These are phyloP conservation scores for Cephalophus harveyi DNA, from an alignment of 2,113 vertebrate species.

Conservation along the genomic window DNA sequence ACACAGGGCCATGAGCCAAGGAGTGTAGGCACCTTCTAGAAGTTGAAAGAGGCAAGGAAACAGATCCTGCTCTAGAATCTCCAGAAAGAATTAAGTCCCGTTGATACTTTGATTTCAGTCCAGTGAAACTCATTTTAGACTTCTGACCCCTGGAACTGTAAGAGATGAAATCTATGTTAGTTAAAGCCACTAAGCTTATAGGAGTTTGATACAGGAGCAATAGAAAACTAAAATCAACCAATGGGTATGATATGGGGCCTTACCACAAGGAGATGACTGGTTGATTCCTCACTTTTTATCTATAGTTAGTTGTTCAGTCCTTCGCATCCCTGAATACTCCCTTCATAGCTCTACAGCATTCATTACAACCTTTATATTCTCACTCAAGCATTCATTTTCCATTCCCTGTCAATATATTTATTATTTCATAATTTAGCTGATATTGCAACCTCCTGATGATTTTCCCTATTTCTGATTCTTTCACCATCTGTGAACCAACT, in stretches of 20 bases:
- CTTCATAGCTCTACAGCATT: neutral
- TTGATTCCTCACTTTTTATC: neutral
- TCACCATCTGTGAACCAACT: neutral
- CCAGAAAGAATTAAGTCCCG: neutral
- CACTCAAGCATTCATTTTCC: neutral
- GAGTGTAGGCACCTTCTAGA: neutral
- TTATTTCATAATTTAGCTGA: neutral
- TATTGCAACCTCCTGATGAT: neutral
- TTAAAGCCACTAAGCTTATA: neutral
- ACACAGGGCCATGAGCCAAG: neutral
- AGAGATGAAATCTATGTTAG: neutral
- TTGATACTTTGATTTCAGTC: neutral
- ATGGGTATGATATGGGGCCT: neutral
- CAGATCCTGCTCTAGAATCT: neutral
- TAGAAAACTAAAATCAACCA: neutral
- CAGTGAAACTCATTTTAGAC: neutral
- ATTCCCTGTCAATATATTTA: neutral
- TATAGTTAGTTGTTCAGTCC: neutral
- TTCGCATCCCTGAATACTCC: no score
- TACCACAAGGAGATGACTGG: neutral
- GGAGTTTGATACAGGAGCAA: neutral
- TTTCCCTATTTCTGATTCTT: neutral
- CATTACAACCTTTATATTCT: neutral
- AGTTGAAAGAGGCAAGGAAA: neutral
- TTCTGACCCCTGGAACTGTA: neutral